Evolutionary conservation across 64 coral and sea anemone species (phyloP).

Genomic region (Montipora efflorescens): DNA sequence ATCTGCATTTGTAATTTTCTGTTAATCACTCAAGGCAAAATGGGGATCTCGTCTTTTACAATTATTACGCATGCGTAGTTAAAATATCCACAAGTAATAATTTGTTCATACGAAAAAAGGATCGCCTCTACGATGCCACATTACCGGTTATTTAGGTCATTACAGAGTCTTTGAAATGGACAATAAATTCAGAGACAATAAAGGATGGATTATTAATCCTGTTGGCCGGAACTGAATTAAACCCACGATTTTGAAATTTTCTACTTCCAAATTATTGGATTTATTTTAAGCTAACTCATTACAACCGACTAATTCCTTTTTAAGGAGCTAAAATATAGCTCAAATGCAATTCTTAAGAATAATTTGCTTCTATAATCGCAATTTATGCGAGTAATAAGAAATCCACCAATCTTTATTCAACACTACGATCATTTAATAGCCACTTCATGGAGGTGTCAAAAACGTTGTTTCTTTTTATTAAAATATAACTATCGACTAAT

Average conservation of each 20-base stretch:
- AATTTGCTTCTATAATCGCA: background rate
- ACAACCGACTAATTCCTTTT: background rate
- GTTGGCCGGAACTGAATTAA: background rate
- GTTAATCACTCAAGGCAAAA: background rate
- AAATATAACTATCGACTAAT: too few species aligned
- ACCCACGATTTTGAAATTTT: background rate
- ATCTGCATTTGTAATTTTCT: background rate
- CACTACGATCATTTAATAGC: too few species aligned
- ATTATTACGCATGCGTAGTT: conserved; percentile 19
- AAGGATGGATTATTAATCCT: background rate
- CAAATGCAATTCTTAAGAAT: background rate
- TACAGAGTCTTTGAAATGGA: background rate
- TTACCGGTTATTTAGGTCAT: conserved; percentile 4
- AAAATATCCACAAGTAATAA: background rate
- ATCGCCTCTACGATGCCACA: background rate
- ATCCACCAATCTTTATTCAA: conserved; percentile 2
- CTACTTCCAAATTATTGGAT: background rate
- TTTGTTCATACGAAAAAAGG: background rate
- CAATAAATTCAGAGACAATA: background rate
- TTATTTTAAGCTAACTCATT: background rate
- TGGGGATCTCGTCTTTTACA: background rate
- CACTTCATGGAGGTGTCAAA: background rate
- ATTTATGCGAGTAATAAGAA: background rate
- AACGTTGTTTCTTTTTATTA: too few species aligned
- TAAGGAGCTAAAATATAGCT: background rate